A percentile compares a stretch with the other conserved stretches of the same genome.
Evolutionary conservation across 1,140 invertebrate species (phyloP).

Genomic region (Drosophila pectinifera): DNA sequence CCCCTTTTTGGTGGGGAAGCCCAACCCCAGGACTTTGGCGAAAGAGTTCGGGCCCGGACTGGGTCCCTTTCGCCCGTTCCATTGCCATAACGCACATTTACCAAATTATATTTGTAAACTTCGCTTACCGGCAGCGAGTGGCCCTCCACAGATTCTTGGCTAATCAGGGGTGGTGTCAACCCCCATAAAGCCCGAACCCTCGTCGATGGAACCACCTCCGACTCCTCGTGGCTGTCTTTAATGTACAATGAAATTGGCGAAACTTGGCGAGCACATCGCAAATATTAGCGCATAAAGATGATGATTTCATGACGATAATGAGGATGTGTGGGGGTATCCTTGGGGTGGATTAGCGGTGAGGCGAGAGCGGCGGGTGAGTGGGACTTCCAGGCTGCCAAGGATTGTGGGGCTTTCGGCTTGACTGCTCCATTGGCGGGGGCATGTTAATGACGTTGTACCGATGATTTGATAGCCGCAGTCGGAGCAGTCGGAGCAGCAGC

Average conservation of each 20-base stretch:
- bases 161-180: constrained; percentile 6
- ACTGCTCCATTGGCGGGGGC: constrained; percentile 50
- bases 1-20: neutral
- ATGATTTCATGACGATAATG: constrained; percentile 81
- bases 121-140: constrained; percentile 46
- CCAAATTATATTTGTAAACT: constrained; percentile 82
- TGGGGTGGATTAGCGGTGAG: constrained; percentile 18
- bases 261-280: constrained; percentile 79
- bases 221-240: constrained; percentile 52
- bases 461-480: constrained; percentile 70
- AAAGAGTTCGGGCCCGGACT: constrained; percentile 58
- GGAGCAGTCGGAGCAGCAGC: constrained; percentile 47
- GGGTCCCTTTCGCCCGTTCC: constrained; percentile 55
- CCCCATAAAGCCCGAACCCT: neutral
- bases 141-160: constrained; percentile 22
- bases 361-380: neutral
- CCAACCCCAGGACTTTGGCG: constrained; percentile 32
- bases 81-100: constrained; percentile 81
- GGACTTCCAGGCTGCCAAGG: constrained; percentile 1
- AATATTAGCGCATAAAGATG: constrained; percentile 82
- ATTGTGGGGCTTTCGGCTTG: constrained; percentile 24
- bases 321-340: constrained; percentile 46
- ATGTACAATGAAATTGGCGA: constrained; percentile 79
- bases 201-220: neutral
- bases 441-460: constrained; percentile 74